These are phyloP conservation scores for Heliconius hermathena DNA, from an alignment of 1,140 invertebrate genomes.

Conservation along the genomic window DNA sequence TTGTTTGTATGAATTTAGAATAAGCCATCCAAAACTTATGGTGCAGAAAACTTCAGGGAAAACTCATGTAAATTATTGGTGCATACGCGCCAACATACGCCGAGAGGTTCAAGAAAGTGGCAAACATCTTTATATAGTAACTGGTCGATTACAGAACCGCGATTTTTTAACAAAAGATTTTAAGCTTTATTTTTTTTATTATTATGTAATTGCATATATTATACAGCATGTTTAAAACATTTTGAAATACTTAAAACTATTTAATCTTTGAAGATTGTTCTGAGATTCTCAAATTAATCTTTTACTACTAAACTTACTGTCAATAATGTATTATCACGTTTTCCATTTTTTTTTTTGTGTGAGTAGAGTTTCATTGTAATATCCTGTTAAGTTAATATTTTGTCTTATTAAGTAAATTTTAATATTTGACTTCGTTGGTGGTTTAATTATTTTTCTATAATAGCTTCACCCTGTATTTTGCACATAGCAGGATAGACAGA, in stretches of 20 bases:
- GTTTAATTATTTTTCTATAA: too few relatives aligned
- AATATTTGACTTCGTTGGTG: too few relatives aligned
- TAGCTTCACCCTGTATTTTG: too few relatives aligned
- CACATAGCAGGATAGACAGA: too few relatives aligned
- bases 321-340: too few relatives aligned
- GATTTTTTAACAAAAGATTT: neutral
- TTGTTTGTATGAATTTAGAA: slow-evolving; percentile 13
- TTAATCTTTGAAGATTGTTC: too few relatives aligned
- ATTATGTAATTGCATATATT: neutral
- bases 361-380: too few relatives aligned
- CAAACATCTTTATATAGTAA: neutral
- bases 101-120: slow-evolving; percentile 1
- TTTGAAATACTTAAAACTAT: too few relatives aligned
- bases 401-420: neutral
- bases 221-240: too few relatives aligned
- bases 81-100: slow-evolving; percentile 19
- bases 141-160: neutral
- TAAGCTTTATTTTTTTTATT: neutral
- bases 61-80: slow-evolving; percentile 35
- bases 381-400: neutral
- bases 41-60: slow-evolving; percentile 11
- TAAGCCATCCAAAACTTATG: slow-evolving; percentile 16
- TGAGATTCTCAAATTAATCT: too few relatives aligned
- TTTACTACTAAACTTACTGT: too few relatives aligned
- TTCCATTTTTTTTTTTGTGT: too few relatives aligned